phyloP scores from a whole-genome alignment of 2,113 vertebrate genomes.

The Stomatorhinus ivindoensis region DNA sequence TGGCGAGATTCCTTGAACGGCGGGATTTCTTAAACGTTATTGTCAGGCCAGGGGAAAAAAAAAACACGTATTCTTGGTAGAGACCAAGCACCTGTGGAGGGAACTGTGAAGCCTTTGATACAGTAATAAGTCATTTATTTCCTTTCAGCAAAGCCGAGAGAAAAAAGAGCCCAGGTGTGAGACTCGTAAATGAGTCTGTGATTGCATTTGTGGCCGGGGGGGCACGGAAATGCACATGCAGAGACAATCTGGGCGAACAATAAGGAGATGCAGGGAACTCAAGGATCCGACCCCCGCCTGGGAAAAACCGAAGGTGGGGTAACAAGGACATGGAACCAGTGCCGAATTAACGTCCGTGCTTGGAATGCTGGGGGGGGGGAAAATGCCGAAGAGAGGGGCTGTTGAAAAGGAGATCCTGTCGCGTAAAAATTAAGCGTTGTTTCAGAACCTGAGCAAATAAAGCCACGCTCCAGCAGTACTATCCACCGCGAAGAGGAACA shows the following conservation, averaged over 20 bases:
- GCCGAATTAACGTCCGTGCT: background rate
- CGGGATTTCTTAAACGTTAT: background rate
- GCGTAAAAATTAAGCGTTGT: background rate
- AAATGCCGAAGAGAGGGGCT: background rate
- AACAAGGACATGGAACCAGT: background rate
- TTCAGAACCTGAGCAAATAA: background rate
- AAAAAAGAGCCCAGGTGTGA: background rate
- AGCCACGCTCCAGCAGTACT: background rate
- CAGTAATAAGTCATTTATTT: slow-evolving; percentile 12
- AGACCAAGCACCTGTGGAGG: background rate
- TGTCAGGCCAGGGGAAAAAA: background rate
- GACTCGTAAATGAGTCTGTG: slow-evolving; percentile 4
- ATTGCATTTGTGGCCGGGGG: slow-evolving; percentile 10
- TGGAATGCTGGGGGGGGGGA: background rate
- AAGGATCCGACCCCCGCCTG: background rate
- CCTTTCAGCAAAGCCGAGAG: background rate
- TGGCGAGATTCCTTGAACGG: background rate
- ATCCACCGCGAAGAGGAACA: background rate
- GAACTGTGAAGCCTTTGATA: background rate
- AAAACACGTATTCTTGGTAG: background rate
- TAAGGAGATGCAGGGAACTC: background rate
- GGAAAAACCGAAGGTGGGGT: background rate
- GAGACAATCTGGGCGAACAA: slow-evolving; percentile 9
- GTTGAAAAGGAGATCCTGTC: background rate
- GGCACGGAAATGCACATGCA: background rate